phyloP scores from a whole-genome alignment of 2,113 vertebrate species.

The Nibea coibor region DNA sequence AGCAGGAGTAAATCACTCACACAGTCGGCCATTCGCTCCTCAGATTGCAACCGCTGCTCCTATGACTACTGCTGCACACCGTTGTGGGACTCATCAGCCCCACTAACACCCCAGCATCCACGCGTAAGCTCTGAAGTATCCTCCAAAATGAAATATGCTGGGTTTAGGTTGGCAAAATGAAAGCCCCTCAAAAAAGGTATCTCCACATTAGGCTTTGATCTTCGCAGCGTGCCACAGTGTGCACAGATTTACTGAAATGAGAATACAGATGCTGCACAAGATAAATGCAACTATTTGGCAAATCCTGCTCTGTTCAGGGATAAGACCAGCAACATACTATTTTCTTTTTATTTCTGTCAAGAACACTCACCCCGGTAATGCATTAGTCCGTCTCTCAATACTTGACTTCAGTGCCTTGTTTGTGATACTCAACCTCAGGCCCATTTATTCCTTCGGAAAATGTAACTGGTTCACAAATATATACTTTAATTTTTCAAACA shows the following conservation, averaged over 20 bases:
- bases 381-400: not conserved
- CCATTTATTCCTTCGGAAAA: not conserved
- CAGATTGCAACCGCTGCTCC: conserved; percentile 6
- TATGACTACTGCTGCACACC: not conserved
- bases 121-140: not conserved
- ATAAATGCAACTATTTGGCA: not conserved
- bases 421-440: not conserved
- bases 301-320: not conserved
- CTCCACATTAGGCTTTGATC: not conserved
- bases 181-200: not conserved
- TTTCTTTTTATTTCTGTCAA: not conserved
- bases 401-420: not conserved
- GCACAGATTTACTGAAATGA: not conserved
- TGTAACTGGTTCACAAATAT: not conserved
- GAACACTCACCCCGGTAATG: not conserved
- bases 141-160: conserved; percentile 13
- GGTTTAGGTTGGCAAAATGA: not conserved
- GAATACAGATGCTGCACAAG: not conserved
- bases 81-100: not conserved
- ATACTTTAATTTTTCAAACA: not conserved
- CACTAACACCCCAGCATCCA: not conserved
- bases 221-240: not conserved
- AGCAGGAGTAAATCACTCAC: conserved; percentile 11
- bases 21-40: not conserved
- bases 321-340: not conserved